These are phyloP conservation scores for Teinopalpus imperialis DNA, from an alignment of 2,888 invertebrate genomes.

Conservation along the genomic window DNA sequence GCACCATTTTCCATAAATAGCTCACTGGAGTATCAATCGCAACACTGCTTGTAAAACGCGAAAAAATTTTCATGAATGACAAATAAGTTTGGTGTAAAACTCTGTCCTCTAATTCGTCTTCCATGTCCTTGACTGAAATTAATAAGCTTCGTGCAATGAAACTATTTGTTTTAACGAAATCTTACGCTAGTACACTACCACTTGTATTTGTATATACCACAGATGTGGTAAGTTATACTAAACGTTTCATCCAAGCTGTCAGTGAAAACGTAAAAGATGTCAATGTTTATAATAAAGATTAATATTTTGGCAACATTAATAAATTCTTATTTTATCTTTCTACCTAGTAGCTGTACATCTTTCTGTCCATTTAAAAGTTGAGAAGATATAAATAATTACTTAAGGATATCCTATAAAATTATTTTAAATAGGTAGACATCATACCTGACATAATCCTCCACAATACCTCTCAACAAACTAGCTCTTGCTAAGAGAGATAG, in stretches of 20 bases:
- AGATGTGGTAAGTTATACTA: conserved; percentile 19
- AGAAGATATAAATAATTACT: too few species aligned
- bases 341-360: too few species aligned
- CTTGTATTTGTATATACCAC: conserved; percentile 25
- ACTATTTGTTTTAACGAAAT: conserved; percentile 25
- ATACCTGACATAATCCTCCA: too few species aligned
- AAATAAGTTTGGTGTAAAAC: conserved; percentile 93
- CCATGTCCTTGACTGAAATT: conserved; percentile 82
- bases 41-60: conserved; percentile 90
- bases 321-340: too few species aligned
- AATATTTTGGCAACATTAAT: too few species aligned
- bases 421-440: too few species aligned
- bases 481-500: too few species aligned
- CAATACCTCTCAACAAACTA: too few species aligned
- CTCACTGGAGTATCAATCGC: conserved; percentile 88
- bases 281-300: too few species aligned
- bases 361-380: too few species aligned
- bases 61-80: conserved; percentile 92
- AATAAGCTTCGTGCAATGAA: conserved; percentile 12
- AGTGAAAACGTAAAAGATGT: background rate
- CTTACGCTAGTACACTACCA: conserved; percentile 4
- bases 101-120: conserved; percentile 95
- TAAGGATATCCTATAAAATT: too few species aligned
- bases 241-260: conserved; percentile 7
- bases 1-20: conserved; percentile 90